phyloP scores from a whole-genome alignment of 2,797 vertebrate species.

The Macropodus opercularis region DNA sequence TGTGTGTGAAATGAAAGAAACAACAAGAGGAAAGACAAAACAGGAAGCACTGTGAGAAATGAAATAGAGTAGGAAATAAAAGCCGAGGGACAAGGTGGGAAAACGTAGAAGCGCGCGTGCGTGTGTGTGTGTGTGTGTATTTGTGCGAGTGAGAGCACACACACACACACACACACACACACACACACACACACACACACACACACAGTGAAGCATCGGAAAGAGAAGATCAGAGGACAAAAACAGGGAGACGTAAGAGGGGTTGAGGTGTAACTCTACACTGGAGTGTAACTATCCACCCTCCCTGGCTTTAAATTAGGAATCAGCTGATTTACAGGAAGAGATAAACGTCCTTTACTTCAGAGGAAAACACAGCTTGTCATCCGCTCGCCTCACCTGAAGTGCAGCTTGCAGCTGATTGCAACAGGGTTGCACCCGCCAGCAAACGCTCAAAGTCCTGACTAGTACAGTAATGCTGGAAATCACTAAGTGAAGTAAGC shows the following conservation, averaged over 20 bases:
- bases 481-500: not conserved
- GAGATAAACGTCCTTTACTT: constrained; percentile 4
- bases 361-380: constrained; percentile 16
- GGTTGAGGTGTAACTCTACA: constrained; percentile 24
- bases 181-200: not conserved
- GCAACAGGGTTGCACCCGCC: constrained; percentile 21
- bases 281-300: constrained; percentile 2
- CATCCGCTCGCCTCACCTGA: constrained; percentile 9
- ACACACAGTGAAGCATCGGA: not conserved
- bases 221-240: constrained; percentile 10
- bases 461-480: constrained; percentile 9
- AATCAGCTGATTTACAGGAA: constrained; percentile 35
- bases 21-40: not conserved
- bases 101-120: constrained; percentile 21
- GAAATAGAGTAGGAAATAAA: constrained; percentile 8
- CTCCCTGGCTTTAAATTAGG: constrained; percentile 27
- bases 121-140: not conserved
- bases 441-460: constrained; percentile 21
- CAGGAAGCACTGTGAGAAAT: not conserved
- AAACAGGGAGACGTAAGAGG: not conserved
- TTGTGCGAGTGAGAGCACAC: too few relatives aligned
- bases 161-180: not conserved
- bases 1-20: not conserved
- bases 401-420: constrained; percentile 3
- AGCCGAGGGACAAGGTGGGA: constrained; percentile 27